Percentiles rank a stretch among this genome's conserved stretches.
phyloP scores from a whole-genome alignment of 1,140 invertebrate species.

The Leguminivora glycinivorella region DNA sequence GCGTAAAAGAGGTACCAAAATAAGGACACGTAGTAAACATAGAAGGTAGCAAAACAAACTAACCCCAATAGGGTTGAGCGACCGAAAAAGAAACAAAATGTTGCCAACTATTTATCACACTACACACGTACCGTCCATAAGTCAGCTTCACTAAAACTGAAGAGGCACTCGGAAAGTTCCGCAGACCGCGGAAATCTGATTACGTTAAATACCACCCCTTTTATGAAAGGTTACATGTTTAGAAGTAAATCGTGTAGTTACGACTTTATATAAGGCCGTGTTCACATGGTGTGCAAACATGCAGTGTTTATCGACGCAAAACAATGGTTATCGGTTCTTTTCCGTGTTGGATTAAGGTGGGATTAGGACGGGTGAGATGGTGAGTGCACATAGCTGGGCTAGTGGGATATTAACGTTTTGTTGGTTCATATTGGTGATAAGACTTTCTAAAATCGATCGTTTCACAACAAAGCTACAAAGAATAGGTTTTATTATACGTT shows the following conservation, averaged over 20 bases:
- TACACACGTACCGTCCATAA: conserved; percentile 50
- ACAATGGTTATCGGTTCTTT: conserved; percentile 68
- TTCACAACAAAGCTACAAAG: not conserved
- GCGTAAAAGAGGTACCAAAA: too few species aligned
- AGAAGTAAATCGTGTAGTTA: not conserved
- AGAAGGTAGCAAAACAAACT: not conserved
- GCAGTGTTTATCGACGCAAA: conserved; percentile 53
- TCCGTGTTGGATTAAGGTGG: conserved; percentile 66
- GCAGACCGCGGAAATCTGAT: conserved; percentile 46
- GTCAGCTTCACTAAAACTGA: conserved; percentile 38
- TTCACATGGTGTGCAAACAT: conserved; percentile 60
- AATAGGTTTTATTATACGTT: not conserved
- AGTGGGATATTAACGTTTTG: not conserved
- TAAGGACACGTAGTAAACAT: too few species aligned
- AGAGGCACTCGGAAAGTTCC: conserved; percentile 37
- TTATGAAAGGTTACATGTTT: not conserved
- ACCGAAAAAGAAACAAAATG: not conserved
- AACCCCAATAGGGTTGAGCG: not conserved
- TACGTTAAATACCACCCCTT: conserved; percentile 46
- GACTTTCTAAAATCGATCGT: not conserved
- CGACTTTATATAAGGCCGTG: conserved; percentile 38
- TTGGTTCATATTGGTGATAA: not conserved
- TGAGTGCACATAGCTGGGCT: not conserved
- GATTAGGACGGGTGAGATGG: conserved; percentile 48
- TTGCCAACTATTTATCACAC: conserved; percentile 6